phyloP scores from a whole-genome alignment of 2,797 vertebrate genomes.

The Esox lucius region DNA sequence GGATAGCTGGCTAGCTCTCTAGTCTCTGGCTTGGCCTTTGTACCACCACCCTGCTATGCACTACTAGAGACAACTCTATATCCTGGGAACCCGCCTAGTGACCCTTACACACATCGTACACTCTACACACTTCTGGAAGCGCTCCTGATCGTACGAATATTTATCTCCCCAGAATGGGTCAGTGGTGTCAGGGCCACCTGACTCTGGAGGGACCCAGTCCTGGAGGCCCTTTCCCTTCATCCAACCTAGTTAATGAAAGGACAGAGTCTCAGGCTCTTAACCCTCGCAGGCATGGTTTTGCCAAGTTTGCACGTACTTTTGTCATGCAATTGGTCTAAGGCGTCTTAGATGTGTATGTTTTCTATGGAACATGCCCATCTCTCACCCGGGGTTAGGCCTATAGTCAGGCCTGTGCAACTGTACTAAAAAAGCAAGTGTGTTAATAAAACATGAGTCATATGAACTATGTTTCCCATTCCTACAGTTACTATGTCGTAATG shows the following conservation, averaged over 20 bases:
- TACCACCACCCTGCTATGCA: slow-evolving; percentile 55
- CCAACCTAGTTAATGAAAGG: not conserved
- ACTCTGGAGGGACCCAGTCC: slow-evolving; percentile 16
- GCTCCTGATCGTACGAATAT: slow-evolving; percentile 48
- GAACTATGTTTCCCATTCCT: slow-evolving; percentile 41
- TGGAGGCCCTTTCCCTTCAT: not conserved
- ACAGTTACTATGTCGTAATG: slow-evolving; percentile 58
- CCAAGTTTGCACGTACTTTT: not conserved
- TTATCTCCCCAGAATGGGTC: slow-evolving; percentile 54
- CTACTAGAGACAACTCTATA: slow-evolving; percentile 6
- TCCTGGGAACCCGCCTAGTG: slow-evolving; percentile 53
- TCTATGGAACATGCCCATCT: slow-evolving; percentile 6
- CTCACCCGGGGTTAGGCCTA: too few relatives aligned
- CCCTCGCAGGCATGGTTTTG: not conserved
- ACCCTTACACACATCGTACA: slow-evolving; percentile 61
- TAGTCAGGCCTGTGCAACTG: too few relatives aligned
- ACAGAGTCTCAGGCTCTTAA: not conserved
- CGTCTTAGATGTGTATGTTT: slow-evolving; percentile 3
- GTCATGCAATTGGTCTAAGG: not conserved
- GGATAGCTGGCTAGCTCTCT: slow-evolving; percentile 1
- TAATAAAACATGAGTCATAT: slow-evolving; percentile 44
- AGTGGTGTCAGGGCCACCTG: slow-evolving; percentile 48
- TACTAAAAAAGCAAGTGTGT: slow-evolving; percentile 4
- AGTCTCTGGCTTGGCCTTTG: slow-evolving; percentile 48
- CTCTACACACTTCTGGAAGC: slow-evolving; percentile 53